phyloP scores from a whole-genome alignment of 2,113 vertebrate genomes.

The Entomyzon cyanotis region DNA sequence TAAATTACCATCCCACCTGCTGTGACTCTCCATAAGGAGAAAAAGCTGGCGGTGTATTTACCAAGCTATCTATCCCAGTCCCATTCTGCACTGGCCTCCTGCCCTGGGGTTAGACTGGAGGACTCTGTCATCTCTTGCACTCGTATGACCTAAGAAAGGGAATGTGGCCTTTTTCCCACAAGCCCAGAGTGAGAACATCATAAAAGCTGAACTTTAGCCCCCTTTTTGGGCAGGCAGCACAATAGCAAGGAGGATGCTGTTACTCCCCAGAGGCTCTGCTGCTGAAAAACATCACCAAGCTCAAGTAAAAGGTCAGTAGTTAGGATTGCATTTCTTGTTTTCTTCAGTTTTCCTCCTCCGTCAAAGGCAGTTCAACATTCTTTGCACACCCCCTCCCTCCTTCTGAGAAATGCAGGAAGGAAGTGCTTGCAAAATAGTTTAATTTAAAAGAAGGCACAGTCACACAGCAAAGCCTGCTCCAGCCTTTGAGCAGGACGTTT shows the following conservation, averaged over 20 bases:
- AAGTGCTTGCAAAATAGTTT: conserved; percentile 67
- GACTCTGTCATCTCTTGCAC: conserved; percentile 64
- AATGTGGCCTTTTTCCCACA: conserved; percentile 72
- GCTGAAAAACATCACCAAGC: conserved; percentile 64
- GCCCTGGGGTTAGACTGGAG: conserved; percentile 53
- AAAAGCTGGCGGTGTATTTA: conserved; percentile 29
- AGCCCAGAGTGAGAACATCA: conserved; percentile 70
- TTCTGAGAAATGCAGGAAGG: conserved; percentile 74
- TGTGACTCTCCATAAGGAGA: conserved; percentile 19
- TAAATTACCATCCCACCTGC: conserved; percentile 59
- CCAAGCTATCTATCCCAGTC: conserved; percentile 14
- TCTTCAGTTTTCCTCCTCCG: conserved; percentile 59
- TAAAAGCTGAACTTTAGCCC: conserved; percentile 73
- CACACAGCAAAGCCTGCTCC: conserved; percentile 7
- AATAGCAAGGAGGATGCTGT: conserved; percentile 71
- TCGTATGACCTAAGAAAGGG: conserved; percentile 64
- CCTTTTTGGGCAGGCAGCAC: conserved; percentile 61
- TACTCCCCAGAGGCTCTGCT: conserved; percentile 61
- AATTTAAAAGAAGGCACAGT: conserved; percentile 53
- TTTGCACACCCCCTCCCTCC: conserved; percentile 56
- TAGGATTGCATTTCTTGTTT: conserved; percentile 66
- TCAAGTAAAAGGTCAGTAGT: conserved; percentile 69
- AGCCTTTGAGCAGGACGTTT: not conserved
- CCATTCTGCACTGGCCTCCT: conserved; percentile 40
- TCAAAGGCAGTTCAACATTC: conserved; percentile 63